phyloP scores from a whole-genome alignment of 1,140 invertebrate genomes.

The Drosophila bocqueti region DNA sequence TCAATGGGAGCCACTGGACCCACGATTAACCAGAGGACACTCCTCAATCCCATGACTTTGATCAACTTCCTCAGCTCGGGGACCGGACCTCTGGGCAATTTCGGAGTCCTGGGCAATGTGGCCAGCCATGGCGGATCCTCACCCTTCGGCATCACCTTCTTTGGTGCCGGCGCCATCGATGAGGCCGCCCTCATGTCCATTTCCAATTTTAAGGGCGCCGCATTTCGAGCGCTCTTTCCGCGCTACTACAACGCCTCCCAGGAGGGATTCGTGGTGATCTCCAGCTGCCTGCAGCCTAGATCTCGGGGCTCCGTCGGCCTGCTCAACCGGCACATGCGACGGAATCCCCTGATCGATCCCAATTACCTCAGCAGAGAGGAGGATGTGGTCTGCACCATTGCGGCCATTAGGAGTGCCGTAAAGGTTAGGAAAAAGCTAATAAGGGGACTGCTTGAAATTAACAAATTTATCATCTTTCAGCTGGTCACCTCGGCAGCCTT shows the following conservation, averaged over 20 bases:
- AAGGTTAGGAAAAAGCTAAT: constrained; percentile 44
- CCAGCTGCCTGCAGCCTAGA: constrained; percentile 88
- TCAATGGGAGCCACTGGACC: constrained; percentile 88
- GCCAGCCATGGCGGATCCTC: constrained; percentile 64
- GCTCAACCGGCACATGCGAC: constrained; percentile 86
- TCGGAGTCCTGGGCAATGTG: constrained; percentile 87
- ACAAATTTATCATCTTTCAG: constrained; percentile 7
- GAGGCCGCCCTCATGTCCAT: constrained; percentile 88
- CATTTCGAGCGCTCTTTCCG: constrained; percentile 89
- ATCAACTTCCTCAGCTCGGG: constrained; percentile 88
- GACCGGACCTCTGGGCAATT: constrained; percentile 86
- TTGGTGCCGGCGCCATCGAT: constrained; percentile 89
- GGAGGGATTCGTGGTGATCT: constrained; percentile 89
- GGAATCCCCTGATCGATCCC: constrained; percentile 90
- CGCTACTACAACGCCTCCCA: constrained; percentile 87
- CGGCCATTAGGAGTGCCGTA: constrained; percentile 87
- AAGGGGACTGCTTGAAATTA: no score
- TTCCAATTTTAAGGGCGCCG: constrained; percentile 88
- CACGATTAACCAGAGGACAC: constrained; percentile 87
- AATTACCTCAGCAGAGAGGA: constrained; percentile 88
- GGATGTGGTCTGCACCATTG: constrained; percentile 88
- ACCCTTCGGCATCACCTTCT: constrained; percentile 87
- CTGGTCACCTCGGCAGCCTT: constrained; percentile 87
- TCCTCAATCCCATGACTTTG: constrained; percentile 87
- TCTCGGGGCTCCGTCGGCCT: constrained; percentile 89